phyloP scores from a whole-genome alignment of 1,140 invertebrate species.

The Drosophila kurseongensis region DNA sequence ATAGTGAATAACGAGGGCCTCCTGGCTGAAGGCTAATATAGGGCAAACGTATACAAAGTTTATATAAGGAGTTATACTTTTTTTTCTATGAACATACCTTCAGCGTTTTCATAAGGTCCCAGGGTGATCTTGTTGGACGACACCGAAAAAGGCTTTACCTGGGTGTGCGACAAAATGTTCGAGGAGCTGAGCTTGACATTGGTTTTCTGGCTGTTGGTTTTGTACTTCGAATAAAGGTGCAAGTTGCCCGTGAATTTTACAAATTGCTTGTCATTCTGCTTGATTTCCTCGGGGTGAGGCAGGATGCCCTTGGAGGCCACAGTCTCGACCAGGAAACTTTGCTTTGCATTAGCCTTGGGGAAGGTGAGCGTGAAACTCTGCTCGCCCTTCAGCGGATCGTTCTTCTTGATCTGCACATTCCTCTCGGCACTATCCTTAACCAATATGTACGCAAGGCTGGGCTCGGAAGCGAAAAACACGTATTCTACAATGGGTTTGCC shows the following conservation, averaged over 20 bases:
- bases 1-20: constrained; percentile 94
- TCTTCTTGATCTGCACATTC: constrained; percentile 86
- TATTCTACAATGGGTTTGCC: constrained; percentile 89
- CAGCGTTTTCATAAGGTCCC: constrained; percentile 93
- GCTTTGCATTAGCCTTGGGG: constrained; percentile 82
- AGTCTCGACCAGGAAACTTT: constrained; percentile 89
- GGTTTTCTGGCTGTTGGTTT: constrained; percentile 92
- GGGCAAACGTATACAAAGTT: not conserved
- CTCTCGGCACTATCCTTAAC: constrained; percentile 88
- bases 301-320: constrained; percentile 90
- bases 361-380: constrained; percentile 62
- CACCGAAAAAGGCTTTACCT: constrained; percentile 92
- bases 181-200: constrained; percentile 91
- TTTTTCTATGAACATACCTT: constrained; percentile 54
- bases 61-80: not conserved
- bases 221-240: constrained; percentile 94
- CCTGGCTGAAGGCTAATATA: constrained; percentile 84
- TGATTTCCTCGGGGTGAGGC: constrained; percentile 94
- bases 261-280: constrained; percentile 96
- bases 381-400: constrained; percentile 85
- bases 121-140: constrained; percentile 92
- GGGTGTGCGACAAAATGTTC: constrained; percentile 94
- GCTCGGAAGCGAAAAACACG: constrained; percentile 88
- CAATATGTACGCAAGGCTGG: constrained; percentile 90
- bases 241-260: constrained; percentile 94